phyloP scores from a whole-genome alignment of 2,888 invertebrate genomes.

The Ormyrus nitidulus region DNA sequence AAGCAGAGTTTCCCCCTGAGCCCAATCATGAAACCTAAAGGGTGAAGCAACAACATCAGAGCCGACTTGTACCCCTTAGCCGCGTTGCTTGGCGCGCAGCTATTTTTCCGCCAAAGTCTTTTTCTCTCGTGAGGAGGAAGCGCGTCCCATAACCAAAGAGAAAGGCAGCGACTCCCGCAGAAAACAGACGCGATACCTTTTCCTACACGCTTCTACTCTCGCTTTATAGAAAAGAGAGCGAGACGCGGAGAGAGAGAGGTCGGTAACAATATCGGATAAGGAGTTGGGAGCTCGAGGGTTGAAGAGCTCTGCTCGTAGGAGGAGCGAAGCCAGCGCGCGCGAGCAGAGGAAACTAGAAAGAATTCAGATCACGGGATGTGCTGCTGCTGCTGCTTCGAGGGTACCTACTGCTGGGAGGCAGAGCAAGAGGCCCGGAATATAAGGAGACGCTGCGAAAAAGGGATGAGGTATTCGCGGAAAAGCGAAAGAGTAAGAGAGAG shows the following conservation, averaged over 20 bases:
- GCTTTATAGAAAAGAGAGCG: slow-evolving; percentile 7
- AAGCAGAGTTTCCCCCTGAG: neutral
- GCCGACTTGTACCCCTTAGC: no score
- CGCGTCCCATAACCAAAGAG: slow-evolving; percentile 32
- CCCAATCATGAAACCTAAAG: neutral
- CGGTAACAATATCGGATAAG: slow-evolving; percentile 74
- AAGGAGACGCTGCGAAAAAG: slow-evolving; percentile 11
- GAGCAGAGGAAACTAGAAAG: slow-evolving; percentile 69
- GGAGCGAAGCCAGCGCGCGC: slow-evolving; percentile 27
- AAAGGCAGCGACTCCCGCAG: slow-evolving; percentile 10
- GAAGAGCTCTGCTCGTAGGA: slow-evolving; percentile 51
- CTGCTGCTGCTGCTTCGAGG: slow-evolving; percentile 54
- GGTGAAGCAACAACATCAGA: neutral
- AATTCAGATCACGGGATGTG: slow-evolving; percentile 72
- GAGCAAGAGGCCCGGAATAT: slow-evolving; percentile 5
- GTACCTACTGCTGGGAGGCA: slow-evolving; percentile 24
- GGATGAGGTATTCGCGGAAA: slow-evolving; percentile 35
- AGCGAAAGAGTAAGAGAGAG: slow-evolving; percentile 48
- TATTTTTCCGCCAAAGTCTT: slow-evolving; percentile 46
- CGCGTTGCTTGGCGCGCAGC: neutral
- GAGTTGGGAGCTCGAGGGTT: slow-evolving; percentile 66
- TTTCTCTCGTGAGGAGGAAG: slow-evolving; percentile 24
- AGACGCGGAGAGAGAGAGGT: slow-evolving; percentile 55
- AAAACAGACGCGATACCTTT: slow-evolving; percentile 39
- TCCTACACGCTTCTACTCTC: slow-evolving; percentile 32